Percentiles rank a stretch among this genome's conserved stretches.
Evolutionary conservation across 2,113 vertebrate genomes (phyloP).

Genomic region (Peromyscus californicus): DNA sequence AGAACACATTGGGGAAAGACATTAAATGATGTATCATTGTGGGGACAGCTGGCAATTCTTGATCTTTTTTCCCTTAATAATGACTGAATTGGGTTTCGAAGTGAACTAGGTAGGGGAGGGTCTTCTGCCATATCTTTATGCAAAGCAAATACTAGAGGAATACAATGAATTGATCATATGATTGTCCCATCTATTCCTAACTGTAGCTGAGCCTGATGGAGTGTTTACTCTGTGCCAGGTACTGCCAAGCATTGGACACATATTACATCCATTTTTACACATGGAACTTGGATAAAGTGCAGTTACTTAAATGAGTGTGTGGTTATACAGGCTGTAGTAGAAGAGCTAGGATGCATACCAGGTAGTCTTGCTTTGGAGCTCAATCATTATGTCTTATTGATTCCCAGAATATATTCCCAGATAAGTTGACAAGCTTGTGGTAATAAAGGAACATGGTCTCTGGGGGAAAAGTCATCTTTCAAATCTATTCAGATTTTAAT

Average conservation of each 20-base stretch:
- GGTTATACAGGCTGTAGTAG: background rate
- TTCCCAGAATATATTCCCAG: constrained; percentile 13
- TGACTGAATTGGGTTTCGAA: background rate
- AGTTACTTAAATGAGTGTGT: background rate
- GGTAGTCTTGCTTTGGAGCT: background rate
- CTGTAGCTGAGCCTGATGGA: background rate
- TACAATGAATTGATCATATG: background rate
- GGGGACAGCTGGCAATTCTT: background rate
- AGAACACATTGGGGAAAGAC: background rate
- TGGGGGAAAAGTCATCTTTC: constrained; percentile 7
- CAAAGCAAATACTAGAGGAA: background rate
- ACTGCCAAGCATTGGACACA: background rate
- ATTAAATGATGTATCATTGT: constrained; percentile 5
- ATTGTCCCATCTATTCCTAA: background rate
- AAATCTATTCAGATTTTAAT: constrained; percentile 39
- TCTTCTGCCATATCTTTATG: background rate
- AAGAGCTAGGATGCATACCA: background rate
- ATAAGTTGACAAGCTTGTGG: constrained; percentile 1
- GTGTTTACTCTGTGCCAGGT: background rate
- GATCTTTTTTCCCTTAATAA: constrained; percentile 33
- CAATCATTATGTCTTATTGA: background rate
- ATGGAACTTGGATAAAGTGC: background rate
- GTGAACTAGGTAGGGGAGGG: background rate
- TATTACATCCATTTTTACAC: background rate
- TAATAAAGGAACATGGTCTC: background rate